phyloP scores from a whole-genome alignment of 2,797 vertebrate genomes.

The Aeoliscus strigatus region DNA sequence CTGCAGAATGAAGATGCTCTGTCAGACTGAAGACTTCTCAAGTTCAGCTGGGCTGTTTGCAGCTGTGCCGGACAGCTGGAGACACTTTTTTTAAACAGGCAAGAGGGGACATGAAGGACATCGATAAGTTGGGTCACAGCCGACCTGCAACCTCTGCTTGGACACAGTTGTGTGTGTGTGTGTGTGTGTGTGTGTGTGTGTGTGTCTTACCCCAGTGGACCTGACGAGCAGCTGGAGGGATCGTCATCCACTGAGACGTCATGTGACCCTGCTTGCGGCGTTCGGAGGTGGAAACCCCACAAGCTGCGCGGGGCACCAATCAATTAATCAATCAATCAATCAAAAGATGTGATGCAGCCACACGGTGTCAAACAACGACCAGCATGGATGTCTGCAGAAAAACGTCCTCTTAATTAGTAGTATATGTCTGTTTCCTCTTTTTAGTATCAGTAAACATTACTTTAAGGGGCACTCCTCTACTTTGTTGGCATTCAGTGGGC shows the following conservation, averaged over 20 bases:
- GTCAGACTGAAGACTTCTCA: slow-evolving; percentile 61
- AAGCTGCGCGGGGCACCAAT: slow-evolving; percentile 2
- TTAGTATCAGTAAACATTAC: too few relatives aligned
- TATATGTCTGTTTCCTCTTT: too few relatives aligned
- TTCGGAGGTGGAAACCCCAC: slow-evolving; percentile 40
- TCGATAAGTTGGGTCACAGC: slow-evolving; percentile 24
- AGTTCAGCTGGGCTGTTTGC: slow-evolving; percentile 71
- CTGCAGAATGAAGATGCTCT: slow-evolving; percentile 46
- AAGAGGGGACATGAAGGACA: slow-evolving; percentile 58
- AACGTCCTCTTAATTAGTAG: background rate
- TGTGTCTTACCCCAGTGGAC: slow-evolving; percentile 35
- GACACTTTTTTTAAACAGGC: slow-evolving; percentile 67
- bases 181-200: too few relatives aligned
- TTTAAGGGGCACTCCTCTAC: too few relatives aligned
- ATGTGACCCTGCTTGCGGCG: slow-evolving; percentile 18
- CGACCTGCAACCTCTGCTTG: too few relatives aligned
- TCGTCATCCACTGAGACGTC: slow-evolving; percentile 39
- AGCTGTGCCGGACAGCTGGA: slow-evolving; percentile 68
- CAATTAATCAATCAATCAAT: slow-evolving; percentile 38
- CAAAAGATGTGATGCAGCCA: slow-evolving; percentile 29
- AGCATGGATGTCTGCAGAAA: slow-evolving; percentile 11
- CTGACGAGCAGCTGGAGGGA: slow-evolving; percentile 39
- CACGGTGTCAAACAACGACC: slow-evolving; percentile 30
- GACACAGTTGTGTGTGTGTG: too few relatives aligned
- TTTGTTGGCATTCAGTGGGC: too few relatives aligned